Evolutionary conservation across 2,113 vertebrate species (phyloP).

Genomic region (Sapayoa aenigma): DNA sequence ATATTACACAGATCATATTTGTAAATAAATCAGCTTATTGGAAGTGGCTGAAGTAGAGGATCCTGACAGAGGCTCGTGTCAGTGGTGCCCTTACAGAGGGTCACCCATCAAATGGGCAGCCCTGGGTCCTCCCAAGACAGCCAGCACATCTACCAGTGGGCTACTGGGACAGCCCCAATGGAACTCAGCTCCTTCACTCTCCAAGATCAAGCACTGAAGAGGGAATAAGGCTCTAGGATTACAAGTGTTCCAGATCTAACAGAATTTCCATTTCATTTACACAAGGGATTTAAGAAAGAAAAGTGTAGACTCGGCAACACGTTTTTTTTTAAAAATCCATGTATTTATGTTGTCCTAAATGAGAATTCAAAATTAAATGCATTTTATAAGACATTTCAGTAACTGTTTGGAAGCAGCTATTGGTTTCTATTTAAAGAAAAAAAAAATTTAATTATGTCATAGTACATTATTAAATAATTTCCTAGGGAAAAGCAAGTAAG

Average conservation of each 20-base stretch:
- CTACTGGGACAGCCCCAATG: background rate
- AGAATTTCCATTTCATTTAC: background rate
- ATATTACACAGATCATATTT: background rate
- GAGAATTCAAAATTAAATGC: background rate
- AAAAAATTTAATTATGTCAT: background rate
- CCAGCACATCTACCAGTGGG: background rate
- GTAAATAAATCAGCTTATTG: slow-evolving; percentile 22
- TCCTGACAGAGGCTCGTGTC: background rate
- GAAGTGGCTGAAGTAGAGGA: background rate
- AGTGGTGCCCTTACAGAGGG: background rate
- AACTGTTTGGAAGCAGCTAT: background rate
- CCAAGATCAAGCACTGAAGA: background rate
- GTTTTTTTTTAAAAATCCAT: background rate
- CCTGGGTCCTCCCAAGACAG: background rate
- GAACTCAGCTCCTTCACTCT: background rate
- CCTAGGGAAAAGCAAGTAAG: background rate
- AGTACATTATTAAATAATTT: background rate
- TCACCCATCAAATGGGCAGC: rapidly evolving
- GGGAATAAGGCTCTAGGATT: background rate
- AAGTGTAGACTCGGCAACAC: background rate
- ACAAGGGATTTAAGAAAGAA: background rate
- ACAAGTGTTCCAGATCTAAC: background rate
- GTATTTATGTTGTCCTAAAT: background rate
- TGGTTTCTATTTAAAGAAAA: background rate
- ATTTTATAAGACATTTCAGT: background rate